phyloP scores from a whole-genome alignment of 2,888 invertebrate genomes.

The Patella caerulea region DNA sequence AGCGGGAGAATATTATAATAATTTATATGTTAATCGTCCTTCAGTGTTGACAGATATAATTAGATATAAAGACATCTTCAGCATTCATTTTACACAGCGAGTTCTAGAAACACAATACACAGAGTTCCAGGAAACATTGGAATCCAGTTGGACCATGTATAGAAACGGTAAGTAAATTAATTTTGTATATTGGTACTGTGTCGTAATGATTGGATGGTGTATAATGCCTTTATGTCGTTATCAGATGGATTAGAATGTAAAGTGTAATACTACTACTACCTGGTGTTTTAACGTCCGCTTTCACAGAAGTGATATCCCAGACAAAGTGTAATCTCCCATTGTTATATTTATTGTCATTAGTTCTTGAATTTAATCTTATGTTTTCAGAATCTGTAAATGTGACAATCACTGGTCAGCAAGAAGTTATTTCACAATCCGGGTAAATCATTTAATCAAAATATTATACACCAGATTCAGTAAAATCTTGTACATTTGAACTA shows the following conservation, averaged over 20 bases:
- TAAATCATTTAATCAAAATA: neutral
- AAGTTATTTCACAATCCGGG: neutral
- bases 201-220: too few relatives aligned
- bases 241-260: too few relatives aligned
- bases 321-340: too few relatives aligned
- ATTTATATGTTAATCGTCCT: neutral
- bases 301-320: too few relatives aligned
- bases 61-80: neutral
- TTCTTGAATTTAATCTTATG: neutral
- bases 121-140: neutral
- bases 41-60: neutral
- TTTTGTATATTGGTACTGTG: too few relatives aligned
- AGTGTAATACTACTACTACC: too few relatives aligned
- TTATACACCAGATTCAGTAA: too few relatives aligned
- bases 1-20: neutral
- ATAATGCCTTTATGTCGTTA: too few relatives aligned
- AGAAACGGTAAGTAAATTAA: neutral
- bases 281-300: too few relatives aligned
- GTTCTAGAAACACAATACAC: neutral
- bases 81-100: slow-evolving; percentile 1
- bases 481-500: too few relatives aligned
- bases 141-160: neutral
- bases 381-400: slow-evolving; percentile 3
- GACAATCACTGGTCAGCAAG: neutral
- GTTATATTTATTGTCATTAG: too few relatives aligned